These are phyloP conservation scores for Rhincodon typus DNA, from an alignment of 2,797 vertebrate genomes.

Conservation along the genomic window DNA sequence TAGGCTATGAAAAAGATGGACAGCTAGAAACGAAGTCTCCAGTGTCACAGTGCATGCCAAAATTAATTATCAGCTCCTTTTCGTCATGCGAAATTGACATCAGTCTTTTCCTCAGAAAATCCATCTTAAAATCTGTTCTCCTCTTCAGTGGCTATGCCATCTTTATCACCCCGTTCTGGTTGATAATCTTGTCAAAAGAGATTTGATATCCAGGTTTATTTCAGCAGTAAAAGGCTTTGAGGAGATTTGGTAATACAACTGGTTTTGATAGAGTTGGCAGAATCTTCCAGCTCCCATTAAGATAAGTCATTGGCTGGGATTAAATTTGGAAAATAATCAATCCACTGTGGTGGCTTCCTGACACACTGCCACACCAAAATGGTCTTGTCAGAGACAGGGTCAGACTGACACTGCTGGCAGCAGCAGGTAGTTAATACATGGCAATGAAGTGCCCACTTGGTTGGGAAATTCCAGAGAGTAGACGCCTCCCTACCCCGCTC, in stretches of 20 bases:
- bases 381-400: no score
- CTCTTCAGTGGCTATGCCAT: background rate
- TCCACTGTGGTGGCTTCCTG: no score
- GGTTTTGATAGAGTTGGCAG: background rate
- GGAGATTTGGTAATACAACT: background rate
- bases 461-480: background rate
- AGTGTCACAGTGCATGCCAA: background rate
- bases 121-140: background rate
- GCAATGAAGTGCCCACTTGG: background rate
- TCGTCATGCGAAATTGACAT: background rate
- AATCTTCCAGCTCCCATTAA: no score
- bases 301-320: no score
- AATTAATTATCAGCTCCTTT: background rate
- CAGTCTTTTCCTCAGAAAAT: background rate
- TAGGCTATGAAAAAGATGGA: background rate
- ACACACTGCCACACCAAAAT: no score
- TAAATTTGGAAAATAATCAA: no score
- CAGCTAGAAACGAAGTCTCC: background rate
- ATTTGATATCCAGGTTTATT: background rate
- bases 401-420: no score
- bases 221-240: background rate
- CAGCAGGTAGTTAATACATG: background rate
- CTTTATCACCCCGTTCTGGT: background rate
- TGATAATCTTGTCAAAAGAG: background rate
- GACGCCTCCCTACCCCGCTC: background rate